Percentiles rank a stretch among this genome's conserved stretches.
Conservation (phyloP, 2,113 vertebrate species). For the Gallinago undulata region DNA sequence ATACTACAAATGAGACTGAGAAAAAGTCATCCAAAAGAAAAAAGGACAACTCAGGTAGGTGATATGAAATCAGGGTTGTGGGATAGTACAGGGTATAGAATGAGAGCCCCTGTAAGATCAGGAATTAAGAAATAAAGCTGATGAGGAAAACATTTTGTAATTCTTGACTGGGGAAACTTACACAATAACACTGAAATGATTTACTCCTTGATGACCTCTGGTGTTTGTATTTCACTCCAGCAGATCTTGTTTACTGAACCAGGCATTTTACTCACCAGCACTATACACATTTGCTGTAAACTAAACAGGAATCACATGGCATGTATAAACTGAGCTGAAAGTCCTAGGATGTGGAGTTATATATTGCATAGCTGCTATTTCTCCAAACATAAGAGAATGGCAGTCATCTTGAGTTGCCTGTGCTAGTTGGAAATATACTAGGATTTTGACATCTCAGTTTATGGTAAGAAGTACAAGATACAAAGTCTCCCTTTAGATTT, state of each 20-base stretch:
- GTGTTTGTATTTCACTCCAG: neutral
- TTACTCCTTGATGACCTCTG: neutral
- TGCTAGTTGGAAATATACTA: neutral
- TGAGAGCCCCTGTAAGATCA: neutral
- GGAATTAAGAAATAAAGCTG: neutral
- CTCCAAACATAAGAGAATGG: neutral
- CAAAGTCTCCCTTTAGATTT: neutral
- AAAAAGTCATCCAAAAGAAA: conserved; percentile 84
- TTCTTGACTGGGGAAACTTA: neutral
- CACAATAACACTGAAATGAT: neutral
- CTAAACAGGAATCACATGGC: neutral
- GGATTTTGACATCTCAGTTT: neutral
- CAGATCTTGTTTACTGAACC: neutral
- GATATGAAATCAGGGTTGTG: neutral
- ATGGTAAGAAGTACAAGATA: neutral
- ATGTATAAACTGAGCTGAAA: neutral
- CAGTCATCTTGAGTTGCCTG: neutral
- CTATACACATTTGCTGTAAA: neutral
- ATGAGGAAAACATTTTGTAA: neutral
- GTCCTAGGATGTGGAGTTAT: neutral
- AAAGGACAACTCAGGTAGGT: conserved; percentile 91
- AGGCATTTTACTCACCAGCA: neutral
- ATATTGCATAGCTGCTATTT: neutral
- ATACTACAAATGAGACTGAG: conserved; percentile 75
- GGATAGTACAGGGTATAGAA: neutral